Evolutionary conservation across 2,797 vertebrate genomes (phyloP).

Genomic region (Danio jaintianensis): DNA sequence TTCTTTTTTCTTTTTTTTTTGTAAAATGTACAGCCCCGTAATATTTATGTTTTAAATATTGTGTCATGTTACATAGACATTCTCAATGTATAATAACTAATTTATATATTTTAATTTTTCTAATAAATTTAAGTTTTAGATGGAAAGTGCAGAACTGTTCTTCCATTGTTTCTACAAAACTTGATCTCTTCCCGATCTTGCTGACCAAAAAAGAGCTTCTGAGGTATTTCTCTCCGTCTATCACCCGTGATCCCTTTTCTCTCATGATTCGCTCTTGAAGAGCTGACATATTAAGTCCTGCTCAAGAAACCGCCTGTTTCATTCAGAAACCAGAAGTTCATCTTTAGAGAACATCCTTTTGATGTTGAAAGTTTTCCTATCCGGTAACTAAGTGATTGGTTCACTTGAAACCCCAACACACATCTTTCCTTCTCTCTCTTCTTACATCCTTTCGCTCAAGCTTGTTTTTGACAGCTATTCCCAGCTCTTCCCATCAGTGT

Average conservation of each 20-base stretch:
- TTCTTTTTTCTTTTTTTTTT: too few species aligned
- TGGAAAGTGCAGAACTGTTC: slow-evolving; percentile 21
- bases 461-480: slow-evolving; percentile 31
- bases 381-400: slow-evolving; percentile 36
- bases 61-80: slow-evolving; percentile 1
- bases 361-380: slow-evolving; percentile 48
- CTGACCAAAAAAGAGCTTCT: slow-evolving; percentile 7
- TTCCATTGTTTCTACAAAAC: slow-evolving; percentile 31
- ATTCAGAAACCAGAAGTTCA: slow-evolving; percentile 22
- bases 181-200: slow-evolving; percentile 38
- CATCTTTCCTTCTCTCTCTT: slow-evolving; percentile 4
- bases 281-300: slow-evolving; percentile 10
- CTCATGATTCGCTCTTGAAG: background rate
- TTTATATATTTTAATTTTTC: slow-evolving; percentile 1
- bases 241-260: slow-evolving; percentile 13
- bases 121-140: background rate
- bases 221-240: background rate
- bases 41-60: background rate
- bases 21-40: too few species aligned
- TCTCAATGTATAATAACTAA: background rate
- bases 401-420: slow-evolving; percentile 9
- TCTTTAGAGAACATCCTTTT: slow-evolving; percentile 29
- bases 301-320: slow-evolving; percentile 24
- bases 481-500: slow-evolving; percentile 32
- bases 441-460: slow-evolving; percentile 18